Base-by-base conservation (phyloP, 2,113 vertebrate genomes). In the Puntigrus tetrazona region DNA sequence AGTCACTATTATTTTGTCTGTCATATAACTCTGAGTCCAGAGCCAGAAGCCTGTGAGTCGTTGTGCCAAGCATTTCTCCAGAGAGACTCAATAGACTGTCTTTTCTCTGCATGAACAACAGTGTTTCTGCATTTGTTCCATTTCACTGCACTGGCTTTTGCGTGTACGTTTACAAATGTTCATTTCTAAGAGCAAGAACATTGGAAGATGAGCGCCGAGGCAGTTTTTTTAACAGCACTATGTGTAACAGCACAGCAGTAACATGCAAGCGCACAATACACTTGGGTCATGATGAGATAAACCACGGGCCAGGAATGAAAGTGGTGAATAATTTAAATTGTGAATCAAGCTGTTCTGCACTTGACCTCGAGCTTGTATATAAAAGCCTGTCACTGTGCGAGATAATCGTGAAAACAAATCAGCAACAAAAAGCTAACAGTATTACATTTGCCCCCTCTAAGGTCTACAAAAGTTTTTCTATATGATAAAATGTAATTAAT, bases 101-200 rank as follows among this genome's bases (percentile, higher is more conserved):
- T 84, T 36, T 75, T 78, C 55, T n/a, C 22, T 41, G 13, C 13
- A 78, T 41, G 36, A 73, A 73, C 69, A 78, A 78, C 55, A 78
- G 55, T 61, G 55, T 78, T 78, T 43, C 45, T 67, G 31, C 36
- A 43, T 78, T 50, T 65, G 45, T 16, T 47, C 22, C 36, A 41
- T 76, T 47, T 43, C 43, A 38, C n/a, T 43, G 14, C 22, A 61
- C 8, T 61, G 55, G 76, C 36, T 61, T 78, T 59, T 41, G 34
- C 41, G 50, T 55, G 31, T 57, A 55, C 20, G n/a, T 55, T n/a
- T n/a, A n/a, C 22, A 11, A 57, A 57, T 25, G 75, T 31, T 57
- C 50, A 38, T 78, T 78, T 57, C 20, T 57, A 29, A 78, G 55
- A 41, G n/a, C 13, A 43, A 13, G 11, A 76, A 36, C 3, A 20